Conservation (phyloP, 2,888 invertebrate species). For the Plemyria rubiginata region DNA sequence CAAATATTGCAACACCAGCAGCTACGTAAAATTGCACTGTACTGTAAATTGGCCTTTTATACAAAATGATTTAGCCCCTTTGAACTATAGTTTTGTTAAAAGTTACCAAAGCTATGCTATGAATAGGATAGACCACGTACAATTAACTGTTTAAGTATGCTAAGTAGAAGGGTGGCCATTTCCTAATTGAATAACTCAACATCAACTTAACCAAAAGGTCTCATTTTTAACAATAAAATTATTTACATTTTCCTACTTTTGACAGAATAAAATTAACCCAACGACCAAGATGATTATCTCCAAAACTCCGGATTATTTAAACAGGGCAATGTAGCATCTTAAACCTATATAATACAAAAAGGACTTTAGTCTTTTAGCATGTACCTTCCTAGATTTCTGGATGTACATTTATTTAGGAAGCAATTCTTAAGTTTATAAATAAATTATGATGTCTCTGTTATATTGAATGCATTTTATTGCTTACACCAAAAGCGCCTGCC, state of each 20-base stretch:
- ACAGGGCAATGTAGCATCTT: slow-evolving; percentile 48
- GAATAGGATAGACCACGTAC: too few species aligned
- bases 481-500: not conserved
- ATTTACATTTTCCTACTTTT: not conserved
- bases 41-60: not conserved
- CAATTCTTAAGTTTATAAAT: slow-evolving; percentile 19
- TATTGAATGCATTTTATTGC: slow-evolving; percentile 8
- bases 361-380: slow-evolving; percentile 49
- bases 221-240: not conserved
- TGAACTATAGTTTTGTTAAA: not conserved
- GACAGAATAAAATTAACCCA: slow-evolving; percentile 1
- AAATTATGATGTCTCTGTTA: slow-evolving; percentile 6
- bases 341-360: slow-evolving; percentile 62
- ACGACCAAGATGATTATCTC: slow-evolving; percentile 48
- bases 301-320: slow-evolving; percentile 72
- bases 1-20: not conserved
- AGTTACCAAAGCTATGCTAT: too few species aligned
- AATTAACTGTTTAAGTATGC: too few species aligned
- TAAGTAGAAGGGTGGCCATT: too few species aligned
- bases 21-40: not conserved
- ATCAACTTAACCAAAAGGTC: not conserved
- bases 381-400: slow-evolving; percentile 28
- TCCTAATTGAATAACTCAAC: too few species aligned
- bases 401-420: slow-evolving; percentile 31
- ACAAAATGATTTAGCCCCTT: not conserved